Evolutionary conservation across 30 jellyfish, hydroid and myxozoan genomes (phyloP).

Genomic region (Turritopsis dohrnii): DNA sequence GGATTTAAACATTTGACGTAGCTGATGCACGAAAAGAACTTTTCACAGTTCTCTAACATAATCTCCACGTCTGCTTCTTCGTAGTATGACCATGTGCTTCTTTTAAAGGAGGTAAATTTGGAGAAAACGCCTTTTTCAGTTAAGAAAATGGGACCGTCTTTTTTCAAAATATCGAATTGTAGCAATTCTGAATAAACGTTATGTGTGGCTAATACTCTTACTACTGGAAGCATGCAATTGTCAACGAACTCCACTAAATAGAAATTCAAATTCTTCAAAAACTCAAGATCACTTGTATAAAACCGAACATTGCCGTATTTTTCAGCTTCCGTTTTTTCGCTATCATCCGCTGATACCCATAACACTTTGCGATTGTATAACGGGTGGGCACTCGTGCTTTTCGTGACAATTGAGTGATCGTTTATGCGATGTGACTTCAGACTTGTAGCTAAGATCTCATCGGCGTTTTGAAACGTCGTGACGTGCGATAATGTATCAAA

Average conservation of each 20-base stretch:
- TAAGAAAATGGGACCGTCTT: background rate
- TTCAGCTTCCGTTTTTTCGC: background rate
- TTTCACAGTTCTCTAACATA: background rate
- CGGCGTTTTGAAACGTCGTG: background rate
- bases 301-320: constrained; percentile 2
- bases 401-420: background rate
- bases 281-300: background rate
- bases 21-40: background rate
- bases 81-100: background rate
- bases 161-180: background rate
- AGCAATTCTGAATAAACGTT: background rate
- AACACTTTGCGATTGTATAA: background rate
- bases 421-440: background rate
- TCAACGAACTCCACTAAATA: background rate
- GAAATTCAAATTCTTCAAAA: constrained; percentile 1
- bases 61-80: background rate
- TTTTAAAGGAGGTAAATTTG: background rate
- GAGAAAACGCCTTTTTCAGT: background rate
- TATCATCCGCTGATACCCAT: background rate
- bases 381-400: background rate
- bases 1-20: constrained; percentile 19
- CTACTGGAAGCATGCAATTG: background rate
- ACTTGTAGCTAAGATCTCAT: background rate
- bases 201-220: background rate
- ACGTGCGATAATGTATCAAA: background rate